These are phyloP conservation scores for Kryptolebias ocellatus DNA, from an alignment of 2,797 vertebrate species.

Conservation along the genomic window DNA sequence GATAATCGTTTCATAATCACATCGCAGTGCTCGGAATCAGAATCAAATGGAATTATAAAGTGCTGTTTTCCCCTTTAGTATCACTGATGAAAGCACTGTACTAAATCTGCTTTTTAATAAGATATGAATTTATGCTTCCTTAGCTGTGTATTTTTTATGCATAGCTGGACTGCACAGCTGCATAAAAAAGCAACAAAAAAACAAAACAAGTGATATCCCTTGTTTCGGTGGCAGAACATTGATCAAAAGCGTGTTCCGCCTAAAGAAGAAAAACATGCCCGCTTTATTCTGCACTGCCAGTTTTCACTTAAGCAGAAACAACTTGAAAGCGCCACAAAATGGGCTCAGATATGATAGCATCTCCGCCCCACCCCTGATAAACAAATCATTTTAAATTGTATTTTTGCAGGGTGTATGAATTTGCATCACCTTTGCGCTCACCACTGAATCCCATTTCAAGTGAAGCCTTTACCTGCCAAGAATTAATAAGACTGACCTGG, in stretches of 20 bases:
- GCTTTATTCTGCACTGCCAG: slow-evolving; percentile 62
- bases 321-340: slow-evolving; percentile 60
- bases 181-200: slow-evolving; percentile 36
- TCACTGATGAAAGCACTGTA: slow-evolving; percentile 45
- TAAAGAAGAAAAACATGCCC: slow-evolving; percentile 66
- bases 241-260: slow-evolving; percentile 75
- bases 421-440: slow-evolving; percentile 51
- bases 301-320: slow-evolving; percentile 55
- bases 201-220: slow-evolving; percentile 67
- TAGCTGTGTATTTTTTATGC: slow-evolving; percentile 69
- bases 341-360: slow-evolving; percentile 49
- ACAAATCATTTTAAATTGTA: slow-evolving; percentile 56
- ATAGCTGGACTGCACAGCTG: slow-evolving; percentile 30
- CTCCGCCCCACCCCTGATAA: slow-evolving; percentile 45
- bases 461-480: slow-evolving; percentile 45
- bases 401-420: slow-evolving; percentile 54
- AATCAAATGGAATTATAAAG: background rate
- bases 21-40: too few species aligned
- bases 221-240: slow-evolving; percentile 64
- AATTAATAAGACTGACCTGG: slow-evolving; percentile 54
- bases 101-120: slow-evolving; percentile 48
- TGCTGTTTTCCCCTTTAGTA: slow-evolving; percentile 50
- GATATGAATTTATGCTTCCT: slow-evolving; percentile 38
- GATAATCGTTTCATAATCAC: too few species aligned
- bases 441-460: slow-evolving; percentile 34